A percentile compares a stretch with the other conserved stretches of the same genome.
Conservation (phyloP, 2,888 invertebrate genomes). For the Gymnoscelis rufifasciata region DNA sequence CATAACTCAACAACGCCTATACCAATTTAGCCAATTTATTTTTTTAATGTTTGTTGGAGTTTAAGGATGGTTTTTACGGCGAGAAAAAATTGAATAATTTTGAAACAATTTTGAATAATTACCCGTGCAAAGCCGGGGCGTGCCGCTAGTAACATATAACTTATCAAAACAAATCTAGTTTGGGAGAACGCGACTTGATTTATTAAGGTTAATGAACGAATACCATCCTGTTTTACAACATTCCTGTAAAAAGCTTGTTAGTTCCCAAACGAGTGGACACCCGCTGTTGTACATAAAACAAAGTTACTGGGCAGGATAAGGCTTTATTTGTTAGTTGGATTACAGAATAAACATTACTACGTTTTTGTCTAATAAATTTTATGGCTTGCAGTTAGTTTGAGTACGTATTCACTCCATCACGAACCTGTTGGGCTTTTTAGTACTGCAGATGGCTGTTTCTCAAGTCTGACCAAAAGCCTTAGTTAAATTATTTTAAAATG, state of each 20-base stretch:
- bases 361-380: background rate
- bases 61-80: no score
- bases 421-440: no score
- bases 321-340: slow-evolving; percentile 10
- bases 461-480: no score
- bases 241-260: slow-evolving; percentile 18
- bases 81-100: no score
- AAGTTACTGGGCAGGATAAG: slow-evolving; percentile 8
- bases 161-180: slow-evolving; percentile 1
- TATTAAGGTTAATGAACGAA: slow-evolving; percentile 15
- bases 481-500: no score
- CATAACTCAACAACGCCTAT: no score
- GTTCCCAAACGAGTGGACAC: slow-evolving; percentile 7
- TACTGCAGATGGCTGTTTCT: no score
- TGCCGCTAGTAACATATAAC: no score
- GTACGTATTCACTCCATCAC: background rate
- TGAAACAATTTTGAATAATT: no score
- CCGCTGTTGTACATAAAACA: slow-evolving; percentile 9
- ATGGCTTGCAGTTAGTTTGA: background rate
- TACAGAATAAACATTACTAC: slow-evolving; percentile 1
- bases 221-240: slow-evolving; percentile 14
- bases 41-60: no score
- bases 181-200: slow-evolving; percentile 7
- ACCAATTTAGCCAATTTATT: no score
- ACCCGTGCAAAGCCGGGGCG: no score